Evolutionary conservation across 2,797 vertebrate genomes (phyloP).

Genomic region (Anabacerthia variegaticeps): DNA sequence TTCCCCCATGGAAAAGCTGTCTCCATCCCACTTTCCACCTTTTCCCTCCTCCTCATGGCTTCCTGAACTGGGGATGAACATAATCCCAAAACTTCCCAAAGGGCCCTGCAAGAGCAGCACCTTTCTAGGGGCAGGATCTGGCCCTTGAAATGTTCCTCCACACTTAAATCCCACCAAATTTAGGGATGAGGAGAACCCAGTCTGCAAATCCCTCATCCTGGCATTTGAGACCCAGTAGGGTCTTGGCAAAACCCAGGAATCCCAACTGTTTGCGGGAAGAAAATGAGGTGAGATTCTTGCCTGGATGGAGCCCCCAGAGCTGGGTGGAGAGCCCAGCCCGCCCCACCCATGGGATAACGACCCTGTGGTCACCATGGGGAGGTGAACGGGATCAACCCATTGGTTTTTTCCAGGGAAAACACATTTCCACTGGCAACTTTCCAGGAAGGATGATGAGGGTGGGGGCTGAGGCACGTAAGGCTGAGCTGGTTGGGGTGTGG

Average conservation of each 20-base stretch:
- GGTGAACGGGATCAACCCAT: rapidly evolving
- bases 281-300: rapidly evolving
- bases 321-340: not conserved
- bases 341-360: rapidly evolving
- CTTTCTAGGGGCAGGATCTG: not conserved
- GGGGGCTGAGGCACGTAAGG: not conserved
- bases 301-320: not conserved
- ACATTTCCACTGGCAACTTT: rapidly evolving
- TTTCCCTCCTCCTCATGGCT: not conserved
- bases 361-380: rapidly evolving
- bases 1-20: not conserved
- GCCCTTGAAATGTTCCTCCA: not conserved
- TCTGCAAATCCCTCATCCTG: not conserved
- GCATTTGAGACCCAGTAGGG: rapidly evolving
- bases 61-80: rapidly evolving
- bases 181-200: not conserved
- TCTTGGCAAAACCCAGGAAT: not conserved
- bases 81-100: not conserved
- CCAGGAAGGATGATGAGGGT: not conserved
- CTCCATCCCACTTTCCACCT: not conserved
- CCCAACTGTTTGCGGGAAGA: not conserved
- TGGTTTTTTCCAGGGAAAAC: not conserved
- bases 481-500: not conserved
- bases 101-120: not conserved
- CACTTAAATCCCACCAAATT: not conserved